phyloP scores from a whole-genome alignment of 92 coral and sea anemone species.

The Siderastrea radians region DNA sequence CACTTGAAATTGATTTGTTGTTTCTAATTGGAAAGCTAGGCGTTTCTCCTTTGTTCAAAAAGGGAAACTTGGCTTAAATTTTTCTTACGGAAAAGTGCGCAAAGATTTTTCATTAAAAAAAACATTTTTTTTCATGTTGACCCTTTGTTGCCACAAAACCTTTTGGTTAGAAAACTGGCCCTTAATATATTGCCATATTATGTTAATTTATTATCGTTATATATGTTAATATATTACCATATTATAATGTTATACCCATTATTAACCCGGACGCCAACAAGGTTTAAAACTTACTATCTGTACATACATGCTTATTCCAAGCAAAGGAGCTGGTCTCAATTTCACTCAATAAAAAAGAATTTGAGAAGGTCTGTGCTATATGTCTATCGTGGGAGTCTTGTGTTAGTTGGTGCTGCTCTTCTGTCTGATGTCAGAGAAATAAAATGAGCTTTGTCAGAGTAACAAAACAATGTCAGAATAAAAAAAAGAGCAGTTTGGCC shows the following conservation, averaged over 20 bases:
- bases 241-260: too few relatives aligned
- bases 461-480: too few relatives aligned
- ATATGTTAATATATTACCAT: too few relatives aligned
- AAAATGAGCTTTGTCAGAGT: too few relatives aligned
- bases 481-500: too few relatives aligned
- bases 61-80: not conserved
- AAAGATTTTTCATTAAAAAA: not conserved
- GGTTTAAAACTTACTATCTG: not conserved
- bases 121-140: not conserved
- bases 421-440: too few relatives aligned
- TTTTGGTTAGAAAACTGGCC: too few relatives aligned
- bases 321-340: slow-evolving; percentile 62
- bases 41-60: too few relatives aligned
- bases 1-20: slow-evolving; percentile 8
- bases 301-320: not conserved
- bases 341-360: slow-evolving; percentile 40
- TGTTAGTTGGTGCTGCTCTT: not conserved
- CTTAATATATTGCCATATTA: too few relatives aligned
- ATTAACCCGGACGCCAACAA: not conserved
- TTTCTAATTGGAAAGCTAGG: too few relatives aligned
- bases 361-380: slow-evolving; percentile 16
- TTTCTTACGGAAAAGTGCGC: not conserved
- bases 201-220: too few relatives aligned
- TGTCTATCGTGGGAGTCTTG: not conserved
- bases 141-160: too few relatives aligned